Conservation (phyloP, 2,113 vertebrate species). For the chimpanzee (Pan troglodytes) region NHGRI_mPanTro3-v2.1_pri NC_072407.2:35089001-35089500, state of each 20-base stretch:
- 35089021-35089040: background rate
- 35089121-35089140: background rate
- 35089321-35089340: background rate
- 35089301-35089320: background rate
- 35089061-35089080: background rate
- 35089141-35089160: background rate
- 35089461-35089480: background rate
- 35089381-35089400: background rate
- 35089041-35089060: background rate
- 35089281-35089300: background rate
- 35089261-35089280: background rate
- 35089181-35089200: background rate
- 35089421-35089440: background rate
- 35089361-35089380: background rate
- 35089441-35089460: background rate
- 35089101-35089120: background rate
- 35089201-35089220: background rate
- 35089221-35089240: background rate
- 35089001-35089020: background rate
- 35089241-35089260: background rate
- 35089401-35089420: background rate
- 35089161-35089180: background rate
- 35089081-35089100: background rate
- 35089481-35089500: background rate
- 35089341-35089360: background rate